Evolutionary conservation across 2,888 invertebrate genomes (phyloP), one percentile per base, ranked within the genome.

Genomic region (Endomychus coccineus): DNA sequence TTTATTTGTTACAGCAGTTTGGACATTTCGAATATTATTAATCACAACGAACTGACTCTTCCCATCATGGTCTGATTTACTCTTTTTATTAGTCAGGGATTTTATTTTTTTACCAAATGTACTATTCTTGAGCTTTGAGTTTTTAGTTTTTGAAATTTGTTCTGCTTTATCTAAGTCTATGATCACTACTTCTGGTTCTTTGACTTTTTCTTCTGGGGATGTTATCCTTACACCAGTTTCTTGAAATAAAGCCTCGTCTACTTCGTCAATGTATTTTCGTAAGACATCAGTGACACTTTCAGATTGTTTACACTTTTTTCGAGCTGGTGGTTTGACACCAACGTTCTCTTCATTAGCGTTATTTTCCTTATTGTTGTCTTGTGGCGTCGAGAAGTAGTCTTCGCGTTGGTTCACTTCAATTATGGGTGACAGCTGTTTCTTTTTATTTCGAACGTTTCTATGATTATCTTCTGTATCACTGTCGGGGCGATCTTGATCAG

Each of bases 361-460:
- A 29, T 52, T 56, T 40, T 59, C 49, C 44, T 56, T 50, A 36
- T 54, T 42, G 29, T 39, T 25, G 21, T 41, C 31, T 16, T 34
- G 36, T 14, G 33, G 39, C 17, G 27, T 13, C 19, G 45, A 40
- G 47, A 80, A 80, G 52, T 78, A 81, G 55, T 82, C 81, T 50
- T 81, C 81, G 45, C 78, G 71, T 10, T 78, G 82, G 7, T 80
- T 74, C 43, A 78, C 78, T 64, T 86, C 86, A 45, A 85, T 84
- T 32, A 87, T 86, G 1, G 86, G 86, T 5, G 84, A 83, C 12
- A 87, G 59, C 54, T 83, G 85, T 38, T 77, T 70, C 55, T 81
- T 80, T 36, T 74, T 73, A 46, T 68, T 64, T 13, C 68, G 62
- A 2, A 71, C 71, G 46, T 71, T 71, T 6, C 30, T 49, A 9